phyloP scores from a whole-genome alignment of 2,113 vertebrate genomes.

The Notothenia coriiceps region DNA sequence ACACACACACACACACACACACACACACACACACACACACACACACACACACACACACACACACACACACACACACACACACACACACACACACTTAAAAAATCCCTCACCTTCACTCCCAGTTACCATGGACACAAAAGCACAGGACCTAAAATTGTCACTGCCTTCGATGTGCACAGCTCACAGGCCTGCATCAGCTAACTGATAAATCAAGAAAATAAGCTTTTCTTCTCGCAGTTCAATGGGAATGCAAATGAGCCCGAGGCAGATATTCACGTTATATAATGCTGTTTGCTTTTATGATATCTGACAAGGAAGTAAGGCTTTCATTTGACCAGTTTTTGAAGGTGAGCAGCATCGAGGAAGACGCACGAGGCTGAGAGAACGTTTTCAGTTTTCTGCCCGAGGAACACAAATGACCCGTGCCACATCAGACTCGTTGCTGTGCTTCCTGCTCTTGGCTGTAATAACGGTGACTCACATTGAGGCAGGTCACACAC shows the following conservation, averaged over 20 bases:
- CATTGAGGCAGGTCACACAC: conserved; percentile 55
- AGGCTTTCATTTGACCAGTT: conserved; percentile 23
- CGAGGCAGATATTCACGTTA: conserved; percentile 43
- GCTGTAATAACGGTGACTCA: conserved; percentile 71
- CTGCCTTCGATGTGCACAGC: conserved; percentile 55
- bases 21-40: conserved; percentile 30
- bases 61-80: conserved; percentile 10
- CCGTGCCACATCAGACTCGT: conserved; percentile 58
- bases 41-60: conserved; percentile 29
- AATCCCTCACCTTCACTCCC: conserved; percentile 70
- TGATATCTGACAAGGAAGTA: conserved; percentile 22
- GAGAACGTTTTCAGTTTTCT: conserved; percentile 50
- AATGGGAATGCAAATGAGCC: conserved; percentile 42
- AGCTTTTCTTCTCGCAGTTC: conserved; percentile 32
- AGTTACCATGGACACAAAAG: conserved; percentile 85
- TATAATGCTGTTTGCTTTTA: conserved; percentile 41
- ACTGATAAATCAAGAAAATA: conserved; percentile 53
- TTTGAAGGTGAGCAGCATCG: conserved; percentile 22
- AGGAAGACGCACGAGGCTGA: conserved; percentile 2
- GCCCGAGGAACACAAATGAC: conserved; percentile 58
- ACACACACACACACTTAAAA: conserved; percentile 43
- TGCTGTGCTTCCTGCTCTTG: conserved; percentile 40
- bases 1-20: conserved; percentile 1
- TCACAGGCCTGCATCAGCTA: conserved; percentile 21
- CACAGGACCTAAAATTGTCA: conserved; percentile 70